Conservation (phyloP, 2,113 vertebrate species). For the pig (Sus scrofa) region T2T-Sscrofa CM000819.6:29999001-29999500, state of each 20-base stretch:
- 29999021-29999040: neutral
- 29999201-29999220: neutral
- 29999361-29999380: neutral
- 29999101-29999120: neutral
- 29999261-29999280: neutral
- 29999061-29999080: neutral
- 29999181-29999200: neutral
- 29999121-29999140: neutral
- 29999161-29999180: neutral
- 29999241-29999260: neutral
- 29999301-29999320: neutral
- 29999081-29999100: neutral
- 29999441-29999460: too few relatives aligned
- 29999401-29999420: neutral
- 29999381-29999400: neutral
- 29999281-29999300: neutral
- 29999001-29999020: accelerated
- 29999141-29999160: neutral
- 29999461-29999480: slow-evolving; percentile 39
- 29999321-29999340: neutral
- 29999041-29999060: neutral
- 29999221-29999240: neutral
- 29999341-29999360: neutral
- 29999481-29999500: neutral
- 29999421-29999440: neutral